Evolutionary conservation across 2,113 vertebrate genomes (phyloP).

Genomic region (Embiotoca jacksoni): DNA sequence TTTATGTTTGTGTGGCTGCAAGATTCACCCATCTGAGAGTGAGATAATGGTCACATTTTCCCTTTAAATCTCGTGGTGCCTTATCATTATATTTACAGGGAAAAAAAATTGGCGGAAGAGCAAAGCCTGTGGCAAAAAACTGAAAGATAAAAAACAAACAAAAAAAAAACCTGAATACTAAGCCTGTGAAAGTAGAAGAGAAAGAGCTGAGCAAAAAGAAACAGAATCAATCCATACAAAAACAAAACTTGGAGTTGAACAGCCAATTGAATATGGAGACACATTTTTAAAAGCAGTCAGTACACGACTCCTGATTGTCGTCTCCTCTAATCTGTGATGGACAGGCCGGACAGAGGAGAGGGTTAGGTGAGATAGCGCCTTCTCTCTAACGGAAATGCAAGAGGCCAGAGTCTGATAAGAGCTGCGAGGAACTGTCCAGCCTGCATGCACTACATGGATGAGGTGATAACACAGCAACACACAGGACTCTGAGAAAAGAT

Average conservation of each 20-base stretch:
- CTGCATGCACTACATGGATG: slow-evolving; percentile 9
- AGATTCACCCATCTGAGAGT: neutral
- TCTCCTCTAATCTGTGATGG: slow-evolving; percentile 63
- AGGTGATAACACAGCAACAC: slow-evolving; percentile 23
- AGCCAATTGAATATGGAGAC: neutral
- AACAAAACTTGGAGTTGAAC: neutral
- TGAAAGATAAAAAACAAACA: neutral
- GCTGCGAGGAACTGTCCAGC: slow-evolving; percentile 44
- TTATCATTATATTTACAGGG: neutral
- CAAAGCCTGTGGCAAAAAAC: neutral
- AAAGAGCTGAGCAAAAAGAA: neutral
- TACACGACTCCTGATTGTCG: neutral
- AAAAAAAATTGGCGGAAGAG: neutral
- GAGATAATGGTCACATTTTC: neutral
- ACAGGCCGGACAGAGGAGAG: slow-evolving; percentile 35
- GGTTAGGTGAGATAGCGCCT: slow-evolving; percentile 57
- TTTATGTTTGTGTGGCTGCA: neutral
- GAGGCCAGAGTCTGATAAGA: slow-evolving; percentile 70
- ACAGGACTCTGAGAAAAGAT: slow-evolving; percentile 37
- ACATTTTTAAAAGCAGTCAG: slow-evolving; percentile 4
- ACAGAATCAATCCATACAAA: neutral
- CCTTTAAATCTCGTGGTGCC: neutral
- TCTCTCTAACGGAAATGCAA: slow-evolving; percentile 65
- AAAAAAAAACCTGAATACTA: too few relatives aligned
- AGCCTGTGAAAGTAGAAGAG: neutral